Evolutionary conservation across 2,113 vertebrate species (phyloP), one percentile per base, ranked within the genome.

Genomic region (Hiodon alosoides): DNA sequence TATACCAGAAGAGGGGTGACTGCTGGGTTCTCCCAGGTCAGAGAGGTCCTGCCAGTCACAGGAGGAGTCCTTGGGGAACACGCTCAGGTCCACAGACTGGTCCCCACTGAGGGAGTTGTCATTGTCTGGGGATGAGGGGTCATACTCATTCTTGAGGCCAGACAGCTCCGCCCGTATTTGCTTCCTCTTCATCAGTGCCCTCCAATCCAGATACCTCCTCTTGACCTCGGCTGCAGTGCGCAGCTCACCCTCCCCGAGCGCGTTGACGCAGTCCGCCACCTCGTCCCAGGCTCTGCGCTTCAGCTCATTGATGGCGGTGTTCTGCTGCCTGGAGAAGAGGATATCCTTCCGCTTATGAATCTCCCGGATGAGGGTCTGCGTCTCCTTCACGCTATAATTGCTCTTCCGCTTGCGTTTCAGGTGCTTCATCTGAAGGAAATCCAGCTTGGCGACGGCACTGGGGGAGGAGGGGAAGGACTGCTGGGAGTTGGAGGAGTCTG

Each of bases 321-420:
- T 97, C 86, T 97, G 93, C 75, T 98, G 95, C 77, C 95, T 94
- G 5, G 95, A 97, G 82, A 97, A 98, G 81, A 97, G 90, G 8
- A 97, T 92, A 61, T 95, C 94, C 77, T 92, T 94, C 74, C 94
- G 90, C 83, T 95, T 96, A 69, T 95, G 93, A 77, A 97, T 96
- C 87, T 98, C 95, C 62, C 93, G 94, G 87, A 98, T 92, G 66
- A 97, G 93, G 52, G 92, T 95, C 82, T 98, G 94, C 71, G 95
- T 98, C 89, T 98, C 94, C 84, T 94, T 94, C 78, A 98, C 93
- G 1, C 94, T 98, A 88, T 96, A 98, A 90, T 97, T 97, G 81
- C 94, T 97, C 93, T 97, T 98, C 76, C 95, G 91, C 86, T 95
- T 97, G 78, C 96, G 92, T 88, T 96, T 96, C 75, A 95, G 87